phyloP scores from a whole-genome alignment of 2,797 vertebrate species.

The Danio albolineatus region DNA sequence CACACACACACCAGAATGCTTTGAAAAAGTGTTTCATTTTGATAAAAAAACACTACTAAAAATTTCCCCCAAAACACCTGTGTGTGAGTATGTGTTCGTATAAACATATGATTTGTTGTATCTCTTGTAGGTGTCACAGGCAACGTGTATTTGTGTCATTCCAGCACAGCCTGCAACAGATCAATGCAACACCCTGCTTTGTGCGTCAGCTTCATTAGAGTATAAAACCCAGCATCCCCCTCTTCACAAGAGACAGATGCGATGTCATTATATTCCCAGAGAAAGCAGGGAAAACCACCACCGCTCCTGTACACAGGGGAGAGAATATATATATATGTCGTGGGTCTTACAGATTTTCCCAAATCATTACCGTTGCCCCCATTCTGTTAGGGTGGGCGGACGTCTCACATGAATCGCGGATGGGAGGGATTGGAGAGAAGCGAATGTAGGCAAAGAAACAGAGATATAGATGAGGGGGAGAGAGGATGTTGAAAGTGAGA shows the following conservation, averaged over 20 bases:
- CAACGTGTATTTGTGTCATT: slow-evolving; percentile 22
- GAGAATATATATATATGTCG: slow-evolving; percentile 14
- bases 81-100: slow-evolving; percentile 11
- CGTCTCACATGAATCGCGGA: slow-evolving; percentile 57
- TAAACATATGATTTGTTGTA: slow-evolving; percentile 13
- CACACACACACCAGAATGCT: no score
- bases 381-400: slow-evolving; percentile 77
- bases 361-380: slow-evolving; percentile 80
- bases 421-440: slow-evolving; percentile 39
- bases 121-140: slow-evolving; percentile 44
- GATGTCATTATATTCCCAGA: slow-evolving; percentile 55
- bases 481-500: slow-evolving; percentile 56
- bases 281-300: slow-evolving; percentile 47
- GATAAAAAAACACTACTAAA: not conserved
- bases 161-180: slow-evolving; percentile 2
- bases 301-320: not conserved
- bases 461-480: slow-evolving; percentile 54
- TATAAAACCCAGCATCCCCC: slow-evolving; percentile 44
- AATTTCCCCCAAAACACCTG: slow-evolving; percentile 4
- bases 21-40: not conserved
- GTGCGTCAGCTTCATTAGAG: slow-evolving; percentile 52
- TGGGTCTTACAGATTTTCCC: slow-evolving; percentile 73
- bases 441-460: slow-evolving; percentile 29
- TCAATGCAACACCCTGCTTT: slow-evolving; percentile 44
- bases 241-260: slow-evolving; percentile 52